phyloP scores from a whole-genome alignment of 2,797 vertebrate genomes.

The Enteromius mattozi region DNA sequence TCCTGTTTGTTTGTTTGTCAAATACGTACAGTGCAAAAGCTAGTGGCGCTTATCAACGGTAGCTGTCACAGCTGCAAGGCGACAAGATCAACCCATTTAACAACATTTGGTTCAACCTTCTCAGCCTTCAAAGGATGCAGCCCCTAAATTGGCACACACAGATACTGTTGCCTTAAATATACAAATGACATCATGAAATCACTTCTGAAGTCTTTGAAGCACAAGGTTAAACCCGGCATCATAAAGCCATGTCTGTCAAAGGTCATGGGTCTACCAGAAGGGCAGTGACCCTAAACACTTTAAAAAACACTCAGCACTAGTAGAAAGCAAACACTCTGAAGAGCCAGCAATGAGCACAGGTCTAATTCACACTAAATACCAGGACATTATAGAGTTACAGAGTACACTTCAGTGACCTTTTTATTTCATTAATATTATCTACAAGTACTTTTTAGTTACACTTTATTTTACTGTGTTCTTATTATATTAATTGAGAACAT shows the following conservation, averaged over 20 bases:
- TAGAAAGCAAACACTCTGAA: conserved; percentile 15
- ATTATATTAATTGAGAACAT: background rate
- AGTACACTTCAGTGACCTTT: background rate
- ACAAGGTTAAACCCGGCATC: background rate
- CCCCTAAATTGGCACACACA: background rate
- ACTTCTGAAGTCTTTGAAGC: background rate
- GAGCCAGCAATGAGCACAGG: background rate
- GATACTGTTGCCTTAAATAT: background rate
- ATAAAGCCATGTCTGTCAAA: conserved; percentile 17
- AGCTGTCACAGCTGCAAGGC: background rate
- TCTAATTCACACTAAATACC: background rate
- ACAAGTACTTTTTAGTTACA: background rate
- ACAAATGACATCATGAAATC: background rate
- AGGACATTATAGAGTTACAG: background rate
- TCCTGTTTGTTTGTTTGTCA: no score
- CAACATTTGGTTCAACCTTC: background rate
- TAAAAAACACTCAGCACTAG: conserved; percentile 10
- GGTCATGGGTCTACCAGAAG: conserved; percentile 17
- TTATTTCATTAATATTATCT: background rate
- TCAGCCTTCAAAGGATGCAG: background rate
- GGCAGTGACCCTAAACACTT: conserved; percentile 9
- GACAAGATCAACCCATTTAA: background rate
- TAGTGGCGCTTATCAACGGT: background rate
- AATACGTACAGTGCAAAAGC: background rate
- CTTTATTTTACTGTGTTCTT: background rate